Evolutionary conservation across 2,888 invertebrate species (phyloP).

Genomic region (Cosmopolites sordidus): DNA sequence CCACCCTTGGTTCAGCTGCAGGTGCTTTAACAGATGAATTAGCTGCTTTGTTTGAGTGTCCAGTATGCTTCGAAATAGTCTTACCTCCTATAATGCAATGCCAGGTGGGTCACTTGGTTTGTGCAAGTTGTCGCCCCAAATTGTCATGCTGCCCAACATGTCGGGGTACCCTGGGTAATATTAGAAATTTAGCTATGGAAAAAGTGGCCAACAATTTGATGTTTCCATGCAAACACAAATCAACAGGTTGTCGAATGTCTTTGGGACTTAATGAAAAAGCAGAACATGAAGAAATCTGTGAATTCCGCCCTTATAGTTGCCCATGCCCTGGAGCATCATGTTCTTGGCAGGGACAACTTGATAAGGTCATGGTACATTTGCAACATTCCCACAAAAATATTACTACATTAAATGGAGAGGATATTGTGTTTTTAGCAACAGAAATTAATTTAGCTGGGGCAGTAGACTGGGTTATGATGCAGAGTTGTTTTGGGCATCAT

Average conservation of each 20-base stretch:
- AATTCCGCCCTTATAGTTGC: slow-evolving; percentile 96
- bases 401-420: slow-evolving; percentile 96
- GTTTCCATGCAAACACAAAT: slow-evolving; percentile 98
- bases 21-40: slow-evolving; percentile 78
- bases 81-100: slow-evolving; percentile 98
- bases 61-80: slow-evolving; percentile 99
- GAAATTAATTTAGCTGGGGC: slow-evolving; percentile 99
- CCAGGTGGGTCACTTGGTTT: slow-evolving; percentile 97
- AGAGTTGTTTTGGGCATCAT: slow-evolving; percentile 98
- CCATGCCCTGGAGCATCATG: slow-evolving; percentile 99
- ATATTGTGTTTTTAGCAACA: slow-evolving; percentile 98
- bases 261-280: slow-evolving; percentile 95
- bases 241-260: slow-evolving; percentile 89
- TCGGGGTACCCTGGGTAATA: slow-evolving; percentile 92
- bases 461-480: slow-evolving; percentile 99
- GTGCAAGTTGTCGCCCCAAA: slow-evolving; percentile 95
- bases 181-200: slow-evolving; percentile 98
- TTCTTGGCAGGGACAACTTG: slow-evolving; percentile 97
- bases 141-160: slow-evolving; percentile 97
- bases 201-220: slow-evolving; percentile 92
- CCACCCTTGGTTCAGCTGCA: slow-evolving; percentile 48
- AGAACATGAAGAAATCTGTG: slow-evolving; percentile 98
- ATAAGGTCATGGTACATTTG: slow-evolving; percentile 98
- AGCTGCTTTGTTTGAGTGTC: slow-evolving; percentile 89
- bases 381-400: slow-evolving; percentile 97